A percentile compares a stretch with the other conserved stretches of the same genome.
These are phyloP conservation scores for Eumaeus atala DNA, from an alignment of 1,140 invertebrate genomes.

Conservation along the genomic window DNA sequence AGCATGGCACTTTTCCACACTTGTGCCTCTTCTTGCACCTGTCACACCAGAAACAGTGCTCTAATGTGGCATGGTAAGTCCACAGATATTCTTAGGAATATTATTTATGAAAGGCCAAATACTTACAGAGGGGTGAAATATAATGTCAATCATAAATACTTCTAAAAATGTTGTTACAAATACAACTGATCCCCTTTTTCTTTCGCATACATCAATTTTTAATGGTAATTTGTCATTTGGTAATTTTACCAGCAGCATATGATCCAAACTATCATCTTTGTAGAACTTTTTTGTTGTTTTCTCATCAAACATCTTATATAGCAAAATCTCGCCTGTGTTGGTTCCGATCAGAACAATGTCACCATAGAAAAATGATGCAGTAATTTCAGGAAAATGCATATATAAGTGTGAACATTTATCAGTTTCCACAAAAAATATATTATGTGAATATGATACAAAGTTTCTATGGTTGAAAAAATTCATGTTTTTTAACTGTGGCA, in stretches of 20 bases:
- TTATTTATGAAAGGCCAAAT: too few relatives aligned
- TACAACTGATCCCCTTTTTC: constrained; percentile 47
- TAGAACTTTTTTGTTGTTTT: constrained; percentile 23
- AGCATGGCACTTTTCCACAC: too few relatives aligned
- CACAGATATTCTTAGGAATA: too few relatives aligned
- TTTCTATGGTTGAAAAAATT: constrained; percentile 33
- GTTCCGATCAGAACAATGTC: constrained; percentile 47
- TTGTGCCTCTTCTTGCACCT: too few relatives aligned
- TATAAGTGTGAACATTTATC: constrained; percentile 45
- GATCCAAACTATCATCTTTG: constrained; percentile 31
- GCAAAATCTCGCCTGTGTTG: constrained; percentile 36
- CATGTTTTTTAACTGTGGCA: constrained; percentile 4
- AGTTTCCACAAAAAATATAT: constrained; percentile 50
- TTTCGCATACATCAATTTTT: constrained; percentile 59
- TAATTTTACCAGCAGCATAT: constrained; percentile 43
- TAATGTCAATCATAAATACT: constrained; percentile 42
- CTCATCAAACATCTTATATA: constrained; percentile 48
- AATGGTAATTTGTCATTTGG: constrained; percentile 50
- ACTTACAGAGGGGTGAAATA: constrained; percentile 58
- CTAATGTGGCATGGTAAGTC: too few relatives aligned
- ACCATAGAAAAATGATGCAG: constrained; percentile 51
- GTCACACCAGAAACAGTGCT: too few relatives aligned
- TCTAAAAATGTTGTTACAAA: constrained; percentile 50
- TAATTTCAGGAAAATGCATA: constrained; percentile 47
- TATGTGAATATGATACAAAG: constrained; percentile 32